Base-by-base conservation (phyloP, 2,888 invertebrate genomes). In the Xanthia togata region DNA sequence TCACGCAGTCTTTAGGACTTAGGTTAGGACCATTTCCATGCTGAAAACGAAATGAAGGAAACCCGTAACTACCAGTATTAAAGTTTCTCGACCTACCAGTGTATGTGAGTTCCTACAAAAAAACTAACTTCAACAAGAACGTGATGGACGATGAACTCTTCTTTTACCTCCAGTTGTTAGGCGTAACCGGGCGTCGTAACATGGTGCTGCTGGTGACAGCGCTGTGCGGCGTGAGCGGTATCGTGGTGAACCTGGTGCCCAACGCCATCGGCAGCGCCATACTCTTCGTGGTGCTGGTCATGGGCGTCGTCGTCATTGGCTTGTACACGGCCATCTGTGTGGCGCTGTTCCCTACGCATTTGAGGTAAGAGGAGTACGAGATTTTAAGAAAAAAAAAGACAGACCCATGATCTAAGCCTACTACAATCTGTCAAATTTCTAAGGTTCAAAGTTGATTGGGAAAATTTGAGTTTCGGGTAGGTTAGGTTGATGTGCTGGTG, bases 161-260 rank as follows among this genome's bases (percentile, higher is more conserved):
- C 11, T 57, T 55, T 35, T n/a, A n/a, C n/a, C 70, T 71, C 8
- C 76, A 91, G 92, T 63, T 90, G 8, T 73, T 92, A 38, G 88
- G 89, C 76, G 62, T 65, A 55, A 86, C 96, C 0, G 97, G 98
- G 41, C 97, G 97, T 23, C 97, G 97, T 73, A 97, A 96, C 87
- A 91, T 97, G 31, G 92, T 95, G 59, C 92, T 97, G 90, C 87
- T 91, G 83, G 88, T 92, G 86, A 92, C 96, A 31, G 63, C 96
- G 0, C 31, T 97, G 0, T 97, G 97, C 17, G 97, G 97, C 0
- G 47, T 95, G 0, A 95, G 97, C 64, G 97, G 97, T 0, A 94
- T 97, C 11, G 89, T 96, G 3, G 96, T 98, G 50, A 97, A 98
- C 90, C 97, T 97, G 93, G 93, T 97, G 2, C 95, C 95, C n/a